phyloP scores from a whole-genome alignment of 2,888 invertebrate genomes.

The Tortrix viridana region DNA sequence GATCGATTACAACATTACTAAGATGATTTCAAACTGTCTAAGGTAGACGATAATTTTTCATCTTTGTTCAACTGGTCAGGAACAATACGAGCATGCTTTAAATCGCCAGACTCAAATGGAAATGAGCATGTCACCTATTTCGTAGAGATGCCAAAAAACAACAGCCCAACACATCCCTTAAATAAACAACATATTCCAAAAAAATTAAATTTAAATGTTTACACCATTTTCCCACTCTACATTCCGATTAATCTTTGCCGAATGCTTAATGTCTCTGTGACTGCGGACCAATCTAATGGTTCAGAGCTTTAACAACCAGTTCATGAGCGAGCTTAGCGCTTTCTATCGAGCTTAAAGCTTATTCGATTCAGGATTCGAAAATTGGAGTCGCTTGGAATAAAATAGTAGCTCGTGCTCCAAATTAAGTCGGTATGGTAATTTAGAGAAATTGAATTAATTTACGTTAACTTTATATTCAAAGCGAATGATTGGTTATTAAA shows the following conservation, averaged over 20 bases:
- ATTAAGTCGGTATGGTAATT: neutral
- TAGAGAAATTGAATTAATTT: no score
- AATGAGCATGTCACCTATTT: no score
- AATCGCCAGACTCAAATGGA: no score
- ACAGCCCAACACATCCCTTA: no score
- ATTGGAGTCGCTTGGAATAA: constrained; percentile 4
- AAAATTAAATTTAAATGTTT: no score
- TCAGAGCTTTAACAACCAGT: constrained; percentile 36
- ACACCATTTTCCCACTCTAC: neutral
- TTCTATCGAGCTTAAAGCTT: constrained; percentile 19
- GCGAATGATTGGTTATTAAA: no score
- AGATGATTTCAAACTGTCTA: neutral
- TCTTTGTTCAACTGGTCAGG: no score
- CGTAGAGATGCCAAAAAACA: no score
- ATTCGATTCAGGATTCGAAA: constrained; percentile 21
- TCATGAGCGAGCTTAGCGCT: constrained; percentile 30
- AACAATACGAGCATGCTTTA: no score
- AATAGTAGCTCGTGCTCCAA: neutral
- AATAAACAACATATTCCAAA: no score
- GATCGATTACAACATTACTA: neutral
- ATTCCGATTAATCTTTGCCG: constrained; percentile 15
- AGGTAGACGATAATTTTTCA: neutral
- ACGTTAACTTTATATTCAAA: no score
- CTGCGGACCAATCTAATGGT: constrained; percentile 33
- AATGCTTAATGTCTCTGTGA: constrained; percentile 28